Percentiles rank a stretch among this genome's conserved stretches.
These are phyloP conservation scores for Ibidorhyncha struthersii DNA, from an alignment of 2,113 vertebrate genomes.

Conservation along the genomic window DNA sequence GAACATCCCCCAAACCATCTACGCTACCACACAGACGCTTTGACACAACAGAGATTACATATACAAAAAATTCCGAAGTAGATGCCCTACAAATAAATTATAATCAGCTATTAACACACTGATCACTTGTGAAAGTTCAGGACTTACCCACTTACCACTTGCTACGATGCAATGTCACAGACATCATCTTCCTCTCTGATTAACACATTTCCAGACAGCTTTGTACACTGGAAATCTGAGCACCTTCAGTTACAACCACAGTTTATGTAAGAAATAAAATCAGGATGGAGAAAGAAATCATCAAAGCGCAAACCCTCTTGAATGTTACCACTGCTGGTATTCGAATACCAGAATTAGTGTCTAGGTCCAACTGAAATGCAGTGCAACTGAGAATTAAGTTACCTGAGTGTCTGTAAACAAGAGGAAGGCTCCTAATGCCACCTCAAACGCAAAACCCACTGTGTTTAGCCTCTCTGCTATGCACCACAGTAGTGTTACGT, in stretches of 20 bases:
- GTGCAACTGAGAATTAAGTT: neutral
- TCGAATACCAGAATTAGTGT: neutral
- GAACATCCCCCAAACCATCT: neutral
- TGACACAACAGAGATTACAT: neutral
- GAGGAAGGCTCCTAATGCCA: neutral
- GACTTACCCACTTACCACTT: neutral
- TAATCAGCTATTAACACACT: neutral
- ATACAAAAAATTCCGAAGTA: neutral
- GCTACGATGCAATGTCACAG: neutral
- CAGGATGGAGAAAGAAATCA: neutral
- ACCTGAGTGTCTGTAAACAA: neutral
- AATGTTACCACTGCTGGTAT: neutral
- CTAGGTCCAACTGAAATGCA: neutral
- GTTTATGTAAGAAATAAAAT: neutral
- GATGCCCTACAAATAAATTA: neutral
- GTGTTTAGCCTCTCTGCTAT: neutral
- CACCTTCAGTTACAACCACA: neutral
- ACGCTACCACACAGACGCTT: neutral
- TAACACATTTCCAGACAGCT: neutral
- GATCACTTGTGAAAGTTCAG: neutral
- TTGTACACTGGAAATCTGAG: neutral
- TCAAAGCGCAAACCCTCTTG: neutral
- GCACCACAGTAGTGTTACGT: neutral
- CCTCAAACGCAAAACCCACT: neutral
- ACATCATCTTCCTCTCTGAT: neutral